phyloP scores from a whole-genome alignment of 30 jellyfish, hydroid and myxozoan species.

The Aurelia aurita complex sp. Pacific region DNA sequence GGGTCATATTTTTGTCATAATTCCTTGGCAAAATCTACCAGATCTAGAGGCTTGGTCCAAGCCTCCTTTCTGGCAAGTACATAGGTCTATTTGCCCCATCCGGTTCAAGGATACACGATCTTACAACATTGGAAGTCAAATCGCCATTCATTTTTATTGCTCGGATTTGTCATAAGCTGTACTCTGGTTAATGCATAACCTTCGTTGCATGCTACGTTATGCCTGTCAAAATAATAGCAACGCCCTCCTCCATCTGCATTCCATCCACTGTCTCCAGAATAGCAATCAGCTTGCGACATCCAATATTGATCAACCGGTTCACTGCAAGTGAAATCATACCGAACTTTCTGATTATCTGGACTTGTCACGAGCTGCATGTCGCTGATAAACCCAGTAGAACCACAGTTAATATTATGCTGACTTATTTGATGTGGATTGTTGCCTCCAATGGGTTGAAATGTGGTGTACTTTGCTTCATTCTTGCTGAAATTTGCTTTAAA shows the following conservation, averaged over 20 bases:
- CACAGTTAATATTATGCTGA: not conserved
- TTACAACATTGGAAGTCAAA: conserved; percentile 11
- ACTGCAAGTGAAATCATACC: conserved; percentile 4
- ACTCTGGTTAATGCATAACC: conserved; percentile 5
- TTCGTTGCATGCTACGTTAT: not conserved
- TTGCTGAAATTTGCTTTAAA: not conserved
- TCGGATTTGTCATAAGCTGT: not conserved
- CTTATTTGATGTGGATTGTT: not conserved
- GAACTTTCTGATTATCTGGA: not conserved
- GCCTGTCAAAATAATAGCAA: conserved; percentile 13
- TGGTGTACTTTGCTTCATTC: not conserved
- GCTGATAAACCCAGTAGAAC: not conserved
- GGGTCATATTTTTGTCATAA: too few relatives aligned
- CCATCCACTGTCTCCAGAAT: conserved; percentile 1
- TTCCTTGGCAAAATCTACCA: too few relatives aligned
- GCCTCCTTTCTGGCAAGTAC: too few relatives aligned
- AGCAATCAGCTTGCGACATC: not conserved
- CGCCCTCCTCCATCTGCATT: conserved; percentile 2
- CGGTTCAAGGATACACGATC: not conserved
- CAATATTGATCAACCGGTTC: not conserved
- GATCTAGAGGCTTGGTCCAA: too few relatives aligned
- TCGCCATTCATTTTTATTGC: not conserved
- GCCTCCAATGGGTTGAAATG: not conserved
- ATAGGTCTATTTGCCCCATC: too few relatives aligned
- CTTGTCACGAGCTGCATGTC: conserved; percentile 1